phyloP scores from a whole-genome alignment of 2,113 vertebrate species.

The Thryonomys swinderianus region DNA sequence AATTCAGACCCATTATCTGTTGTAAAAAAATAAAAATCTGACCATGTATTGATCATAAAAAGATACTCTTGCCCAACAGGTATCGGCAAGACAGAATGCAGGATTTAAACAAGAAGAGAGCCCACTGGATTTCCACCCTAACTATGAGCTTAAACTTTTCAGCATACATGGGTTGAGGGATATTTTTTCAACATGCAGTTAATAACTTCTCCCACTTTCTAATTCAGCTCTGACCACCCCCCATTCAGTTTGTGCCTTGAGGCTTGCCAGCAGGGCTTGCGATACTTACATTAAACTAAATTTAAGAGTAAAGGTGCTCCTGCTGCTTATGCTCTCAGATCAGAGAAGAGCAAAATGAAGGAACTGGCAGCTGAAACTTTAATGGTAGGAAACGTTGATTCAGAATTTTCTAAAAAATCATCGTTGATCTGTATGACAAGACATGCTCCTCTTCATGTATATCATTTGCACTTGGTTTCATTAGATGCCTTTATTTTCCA shows the following conservation, averaged over 20 bases:
- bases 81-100: background rate
- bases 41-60: background rate
- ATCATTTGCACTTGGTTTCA: conserved; percentile 44
- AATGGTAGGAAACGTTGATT: conserved; percentile 85
- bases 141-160: conserved; percentile 41
- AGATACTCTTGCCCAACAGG: background rate
- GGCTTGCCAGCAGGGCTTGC: conserved; percentile 89
- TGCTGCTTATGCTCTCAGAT: conserved; percentile 89
- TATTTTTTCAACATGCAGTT: conserved; percentile 55
- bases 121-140: background rate
- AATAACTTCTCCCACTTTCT: conserved; percentile 76
- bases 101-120: background rate
- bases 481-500: conserved; percentile 11
- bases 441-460: conserved; percentile 77
- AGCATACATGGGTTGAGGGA: background rate
- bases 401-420: conserved; percentile 78
- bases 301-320: conserved; percentile 90
- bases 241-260: conserved; percentile 87
- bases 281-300: conserved; percentile 89
- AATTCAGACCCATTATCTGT: background rate
- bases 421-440: conserved; percentile 81
- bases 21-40: background rate
- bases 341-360: conserved; percentile 89
- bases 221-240: conserved; percentile 82
- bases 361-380: conserved; percentile 89